These are phyloP conservation scores for Leptopilina clavipes DNA, from an alignment of 1,140 invertebrate species.

Conservation along the genomic window DNA sequence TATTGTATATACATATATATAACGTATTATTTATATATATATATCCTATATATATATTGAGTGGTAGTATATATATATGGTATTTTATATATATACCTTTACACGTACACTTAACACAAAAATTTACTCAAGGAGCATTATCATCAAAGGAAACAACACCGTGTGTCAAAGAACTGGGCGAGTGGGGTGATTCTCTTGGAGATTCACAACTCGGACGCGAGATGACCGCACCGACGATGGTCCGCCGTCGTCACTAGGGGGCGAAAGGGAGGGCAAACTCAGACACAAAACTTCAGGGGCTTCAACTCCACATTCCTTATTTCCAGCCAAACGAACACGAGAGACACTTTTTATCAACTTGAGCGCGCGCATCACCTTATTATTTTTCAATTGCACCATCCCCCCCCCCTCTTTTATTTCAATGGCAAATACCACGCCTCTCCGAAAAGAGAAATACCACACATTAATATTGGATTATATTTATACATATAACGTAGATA, in stretches of 20 bases:
- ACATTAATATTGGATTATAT: too few species aligned
- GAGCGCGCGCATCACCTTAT: not conserved
- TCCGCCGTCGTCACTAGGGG: not conserved
- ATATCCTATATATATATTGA: not conserved
- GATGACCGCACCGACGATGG: conserved; percentile 19
- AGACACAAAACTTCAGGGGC: not conserved
- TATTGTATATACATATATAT: too few species aligned
- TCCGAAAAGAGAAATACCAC: conserved; percentile 1
- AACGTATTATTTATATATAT: too few species aligned
- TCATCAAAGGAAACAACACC: conserved; percentile 15
- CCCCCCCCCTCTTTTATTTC: conserved; percentile 1
- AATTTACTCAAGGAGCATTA: conserved; percentile 3
- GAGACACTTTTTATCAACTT: conserved; percentile 1
- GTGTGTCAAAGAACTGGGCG: conserved; percentile 4
- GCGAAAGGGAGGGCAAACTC: not conserved
- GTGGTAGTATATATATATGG: too few species aligned
- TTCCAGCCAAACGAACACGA: conserved; percentile 4
- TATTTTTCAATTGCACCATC: conserved; percentile 27
- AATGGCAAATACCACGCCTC: not conserved
- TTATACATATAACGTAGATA: too few species aligned
- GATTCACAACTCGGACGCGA: conserved; percentile 6
- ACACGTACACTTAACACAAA: not conserved
- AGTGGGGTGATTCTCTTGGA: conserved; percentile 1
- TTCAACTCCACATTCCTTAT: conserved; percentile 7
- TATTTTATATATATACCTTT: too few species aligned